Conservation (phyloP, 2,888 invertebrate genomes). For the Selenia dentaria region DNA sequence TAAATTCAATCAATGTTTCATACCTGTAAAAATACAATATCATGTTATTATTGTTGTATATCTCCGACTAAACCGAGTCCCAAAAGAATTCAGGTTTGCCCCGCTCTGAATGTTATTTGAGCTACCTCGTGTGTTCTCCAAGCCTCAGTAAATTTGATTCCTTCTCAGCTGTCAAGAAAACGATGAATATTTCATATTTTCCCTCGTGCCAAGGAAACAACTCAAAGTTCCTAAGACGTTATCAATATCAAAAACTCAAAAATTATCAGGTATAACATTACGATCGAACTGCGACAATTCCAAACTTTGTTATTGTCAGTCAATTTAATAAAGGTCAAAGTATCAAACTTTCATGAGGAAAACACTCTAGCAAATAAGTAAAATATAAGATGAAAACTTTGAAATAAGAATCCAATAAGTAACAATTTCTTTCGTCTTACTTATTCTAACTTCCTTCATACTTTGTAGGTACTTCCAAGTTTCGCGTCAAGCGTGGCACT, state of each 20-base stretch:
- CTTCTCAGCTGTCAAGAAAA: conserved; percentile 58
- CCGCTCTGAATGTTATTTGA: conserved; percentile 40
- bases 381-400: conserved; percentile 16
- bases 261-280: too few relatives aligned
- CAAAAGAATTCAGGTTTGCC: conserved; percentile 41
- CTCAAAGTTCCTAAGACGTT: conserved; percentile 56
- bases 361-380: conserved; percentile 21
- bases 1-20: too few relatives aligned
- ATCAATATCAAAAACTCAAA: conserved; percentile 46
- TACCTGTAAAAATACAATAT: too few relatives aligned
- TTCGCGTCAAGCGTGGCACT: conserved; percentile 3
- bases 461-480: conserved; percentile 1
- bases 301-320: conserved; percentile 34
- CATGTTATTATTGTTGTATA: too few relatives aligned
- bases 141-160: conserved; percentile 59
- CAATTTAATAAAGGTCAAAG: conserved; percentile 32
- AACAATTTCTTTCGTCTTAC: conserved; percentile 9
- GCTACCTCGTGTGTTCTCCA: conserved; percentile 23
- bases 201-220: conserved; percentile 50
- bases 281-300: conserved; percentile 25
- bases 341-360: conserved; percentile 22
- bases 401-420: conserved; percentile 9
- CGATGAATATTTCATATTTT: conserved; percentile 61
- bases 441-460: neutral
- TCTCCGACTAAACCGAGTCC: neutral